Conservation (phyloP, 2,797 vertebrate genomes). For the Cirrhinus mrigala region DNA sequence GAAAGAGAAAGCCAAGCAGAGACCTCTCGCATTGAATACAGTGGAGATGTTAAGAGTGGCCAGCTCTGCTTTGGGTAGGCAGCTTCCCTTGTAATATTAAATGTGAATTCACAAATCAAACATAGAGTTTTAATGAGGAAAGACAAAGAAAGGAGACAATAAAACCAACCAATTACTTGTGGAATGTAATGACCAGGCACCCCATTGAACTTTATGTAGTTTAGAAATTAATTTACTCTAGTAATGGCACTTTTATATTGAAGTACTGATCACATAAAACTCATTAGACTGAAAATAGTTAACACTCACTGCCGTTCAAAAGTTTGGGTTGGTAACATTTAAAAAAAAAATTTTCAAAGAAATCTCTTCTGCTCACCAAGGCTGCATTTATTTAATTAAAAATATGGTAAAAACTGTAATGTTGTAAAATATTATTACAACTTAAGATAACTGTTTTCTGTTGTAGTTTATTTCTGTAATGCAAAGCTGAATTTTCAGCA, state of each 20-base stretch:
- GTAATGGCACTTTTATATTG: neutral
- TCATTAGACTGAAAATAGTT: neutral
- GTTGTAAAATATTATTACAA: neutral
- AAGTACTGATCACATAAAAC: neutral
- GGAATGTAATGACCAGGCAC: neutral
- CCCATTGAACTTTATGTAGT: no score
- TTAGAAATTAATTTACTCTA: neutral
- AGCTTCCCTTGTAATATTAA: neutral
- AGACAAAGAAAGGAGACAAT: neutral
- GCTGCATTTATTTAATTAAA: neutral
- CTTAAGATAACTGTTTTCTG: neutral
- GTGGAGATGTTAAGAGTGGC: constrained; percentile 98
- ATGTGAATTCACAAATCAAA: neutral
- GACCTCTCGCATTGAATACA: constrained; percentile 94
- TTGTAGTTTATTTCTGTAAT: neutral
- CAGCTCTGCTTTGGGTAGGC: constrained; percentile 90
- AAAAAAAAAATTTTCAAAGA: no score
- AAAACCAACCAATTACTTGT: neutral
- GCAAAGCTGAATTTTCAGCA: neutral
- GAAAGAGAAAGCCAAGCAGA: constrained; percentile 96
- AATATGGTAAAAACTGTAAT: neutral
- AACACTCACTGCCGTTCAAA: neutral
- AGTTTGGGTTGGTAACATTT: neutral
- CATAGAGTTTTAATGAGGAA: neutral
- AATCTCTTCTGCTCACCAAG: neutral